phyloP scores from a whole-genome alignment of 2,797 vertebrate genomes.

The Lophius americanus region DNA sequence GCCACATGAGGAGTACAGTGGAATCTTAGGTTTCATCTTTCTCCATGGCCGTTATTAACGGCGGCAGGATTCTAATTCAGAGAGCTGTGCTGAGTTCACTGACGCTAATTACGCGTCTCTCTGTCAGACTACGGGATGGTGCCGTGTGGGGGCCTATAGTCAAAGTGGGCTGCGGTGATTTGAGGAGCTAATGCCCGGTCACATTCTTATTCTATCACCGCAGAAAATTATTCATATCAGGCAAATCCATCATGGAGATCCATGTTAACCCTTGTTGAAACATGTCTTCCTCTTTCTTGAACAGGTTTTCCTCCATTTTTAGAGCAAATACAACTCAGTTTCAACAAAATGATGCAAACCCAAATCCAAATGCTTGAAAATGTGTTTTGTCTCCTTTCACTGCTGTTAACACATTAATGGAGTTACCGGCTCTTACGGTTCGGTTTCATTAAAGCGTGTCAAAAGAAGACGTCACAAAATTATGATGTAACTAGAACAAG shows the following conservation, averaged over 20 bases:
- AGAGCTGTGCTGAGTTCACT: slow-evolving; percentile 40
- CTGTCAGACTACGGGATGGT: slow-evolving; percentile 20
- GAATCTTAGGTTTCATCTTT: slow-evolving; percentile 60
- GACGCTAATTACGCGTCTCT: slow-evolving; percentile 54
- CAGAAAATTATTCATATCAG: slow-evolving; percentile 47
- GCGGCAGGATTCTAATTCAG: slow-evolving; percentile 52
- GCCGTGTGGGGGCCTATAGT: not conserved
- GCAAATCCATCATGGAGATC: slow-evolving; percentile 3
- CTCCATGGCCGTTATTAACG: slow-evolving; percentile 58
- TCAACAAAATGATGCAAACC: too few species aligned
- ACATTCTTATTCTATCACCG: slow-evolving; percentile 10
- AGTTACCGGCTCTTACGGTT: too few species aligned
- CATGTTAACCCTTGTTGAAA: not conserved
- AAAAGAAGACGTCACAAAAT: not conserved
- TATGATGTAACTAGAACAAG: too few species aligned
- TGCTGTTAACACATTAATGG: too few species aligned
- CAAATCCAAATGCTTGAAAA: too few species aligned
- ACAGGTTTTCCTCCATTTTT: too few species aligned
- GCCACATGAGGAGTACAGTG: slow-evolving; percentile 45
- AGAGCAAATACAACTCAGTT: too few species aligned
- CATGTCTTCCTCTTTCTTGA: too few species aligned
- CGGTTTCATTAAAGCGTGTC: too few species aligned
- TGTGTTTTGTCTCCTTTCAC: not conserved
- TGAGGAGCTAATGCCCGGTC: slow-evolving; percentile 18
- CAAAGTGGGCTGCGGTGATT: slow-evolving; percentile 3